These are phyloP conservation scores for Protobothrops mucrosquamatus DNA, from an alignment of 2,113 vertebrate genomes.

Conservation along the genomic window DNA sequence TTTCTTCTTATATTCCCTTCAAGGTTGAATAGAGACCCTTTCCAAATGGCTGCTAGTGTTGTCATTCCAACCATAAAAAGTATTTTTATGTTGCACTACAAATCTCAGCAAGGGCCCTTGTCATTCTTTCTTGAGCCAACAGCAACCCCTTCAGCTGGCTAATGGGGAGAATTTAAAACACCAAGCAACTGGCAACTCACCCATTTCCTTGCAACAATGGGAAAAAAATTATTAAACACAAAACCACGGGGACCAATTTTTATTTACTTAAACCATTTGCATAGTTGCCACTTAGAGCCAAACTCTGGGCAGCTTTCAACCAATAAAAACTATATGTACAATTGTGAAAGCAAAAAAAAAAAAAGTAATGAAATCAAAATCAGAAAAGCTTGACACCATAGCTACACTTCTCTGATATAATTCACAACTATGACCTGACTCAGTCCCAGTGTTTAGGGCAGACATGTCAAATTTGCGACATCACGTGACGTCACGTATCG, in stretches of 20 bases:
- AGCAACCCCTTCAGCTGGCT: background rate
- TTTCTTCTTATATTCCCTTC: background rate
- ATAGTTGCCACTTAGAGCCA: background rate
- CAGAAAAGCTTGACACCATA: background rate
- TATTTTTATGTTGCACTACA: background rate
- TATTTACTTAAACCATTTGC: background rate
- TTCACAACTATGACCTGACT: background rate
- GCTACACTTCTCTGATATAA: background rate
- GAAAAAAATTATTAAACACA: background rate
- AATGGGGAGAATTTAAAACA: background rate
- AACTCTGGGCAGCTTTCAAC: background rate
- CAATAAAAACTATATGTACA: background rate
- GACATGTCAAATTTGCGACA: no score
- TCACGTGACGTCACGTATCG: no score
- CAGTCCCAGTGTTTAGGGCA: background rate
- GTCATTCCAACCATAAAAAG: background rate
- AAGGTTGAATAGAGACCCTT: background rate
- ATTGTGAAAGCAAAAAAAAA: background rate
- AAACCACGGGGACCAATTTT: background rate
- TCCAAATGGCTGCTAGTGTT: background rate
- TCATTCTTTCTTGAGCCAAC: background rate
- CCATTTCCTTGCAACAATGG: background rate
- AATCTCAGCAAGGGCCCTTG: background rate
- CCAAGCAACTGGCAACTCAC: background rate
- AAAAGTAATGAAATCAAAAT: background rate